Conservation (phyloP, 2,113 vertebrate genomes). For the Serinus canaria region DNA sequence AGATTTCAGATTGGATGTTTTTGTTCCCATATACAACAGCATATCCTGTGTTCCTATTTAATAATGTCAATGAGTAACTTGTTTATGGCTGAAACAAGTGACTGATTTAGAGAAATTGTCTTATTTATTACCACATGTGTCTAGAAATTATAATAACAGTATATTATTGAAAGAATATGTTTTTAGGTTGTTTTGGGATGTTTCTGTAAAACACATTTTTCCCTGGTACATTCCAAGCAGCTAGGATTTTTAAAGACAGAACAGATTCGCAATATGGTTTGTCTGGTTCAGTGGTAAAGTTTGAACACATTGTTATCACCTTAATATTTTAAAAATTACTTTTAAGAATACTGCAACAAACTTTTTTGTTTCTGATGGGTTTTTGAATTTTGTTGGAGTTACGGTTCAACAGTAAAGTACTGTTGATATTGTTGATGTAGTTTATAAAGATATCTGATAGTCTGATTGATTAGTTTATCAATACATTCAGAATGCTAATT, state of each 20-base stretch:
- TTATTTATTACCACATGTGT: not conserved
- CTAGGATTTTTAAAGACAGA: not conserved
- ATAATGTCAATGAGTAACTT: not conserved
- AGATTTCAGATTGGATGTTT: not conserved
- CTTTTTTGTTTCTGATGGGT: not conserved
- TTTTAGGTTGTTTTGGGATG: not conserved
- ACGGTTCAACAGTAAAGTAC: not conserved
- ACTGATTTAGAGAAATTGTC: not conserved
- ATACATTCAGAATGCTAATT: not conserved
- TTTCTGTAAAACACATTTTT: conserved; percentile 26
- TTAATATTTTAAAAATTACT: not conserved
- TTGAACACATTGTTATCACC: not conserved
- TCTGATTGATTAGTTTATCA: not conserved
- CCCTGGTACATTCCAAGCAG: conserved; percentile 13
- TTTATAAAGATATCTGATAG: not conserved
- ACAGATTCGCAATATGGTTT: rapidly evolving
- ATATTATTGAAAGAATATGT: not conserved
- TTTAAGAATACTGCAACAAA: not conserved
- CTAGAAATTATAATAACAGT: not conserved
- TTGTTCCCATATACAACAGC: not conserved
- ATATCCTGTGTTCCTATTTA: not conserved
- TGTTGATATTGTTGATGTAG: not conserved
- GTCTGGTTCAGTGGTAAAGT: not conserved
- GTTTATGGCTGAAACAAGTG: not conserved
- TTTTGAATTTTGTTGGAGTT: not conserved